phyloP scores from a whole-genome alignment of 2,113 vertebrate genomes.

The Callorhinus ursinus region DNA sequence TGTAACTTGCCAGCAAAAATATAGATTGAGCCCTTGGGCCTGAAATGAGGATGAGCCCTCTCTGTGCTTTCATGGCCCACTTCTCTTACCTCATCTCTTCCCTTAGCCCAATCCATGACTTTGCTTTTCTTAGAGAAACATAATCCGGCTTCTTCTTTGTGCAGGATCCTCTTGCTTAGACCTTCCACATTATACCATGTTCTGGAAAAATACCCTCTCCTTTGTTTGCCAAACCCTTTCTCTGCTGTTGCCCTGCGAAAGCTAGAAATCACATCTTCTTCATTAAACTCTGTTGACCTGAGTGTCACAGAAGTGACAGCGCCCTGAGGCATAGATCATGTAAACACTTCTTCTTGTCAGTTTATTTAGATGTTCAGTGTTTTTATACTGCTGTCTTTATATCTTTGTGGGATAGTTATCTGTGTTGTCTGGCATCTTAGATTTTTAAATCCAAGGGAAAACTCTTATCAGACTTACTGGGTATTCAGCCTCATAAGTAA shows the following conservation, averaged over 20 bases:
- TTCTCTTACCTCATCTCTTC: constrained; percentile 18
- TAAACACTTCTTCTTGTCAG: constrained; percentile 65
- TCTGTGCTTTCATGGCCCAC: background rate
- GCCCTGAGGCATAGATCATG: constrained; percentile 51
- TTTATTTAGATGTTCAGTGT: constrained; percentile 60
- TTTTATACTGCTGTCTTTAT: constrained; percentile 57
- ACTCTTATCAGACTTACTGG: constrained; percentile 27
- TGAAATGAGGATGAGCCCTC: background rate
- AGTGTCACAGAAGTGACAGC: constrained; percentile 53
- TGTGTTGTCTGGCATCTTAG: constrained; percentile 53
- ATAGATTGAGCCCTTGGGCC: background rate
- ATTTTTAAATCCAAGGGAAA: constrained; percentile 57
- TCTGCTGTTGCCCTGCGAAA: constrained; percentile 33
- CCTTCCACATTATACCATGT: background rate
- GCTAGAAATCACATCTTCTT: constrained; percentile 54
- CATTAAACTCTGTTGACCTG: constrained; percentile 63
- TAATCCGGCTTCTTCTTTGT: constrained; percentile 29
- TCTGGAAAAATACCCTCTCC: constrained; percentile 37
- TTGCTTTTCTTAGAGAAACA: constrained; percentile 20
- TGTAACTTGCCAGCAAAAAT: constrained; percentile 39
- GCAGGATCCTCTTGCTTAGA: background rate
- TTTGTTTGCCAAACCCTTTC: constrained; percentile 49
- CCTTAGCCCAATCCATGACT: background rate
- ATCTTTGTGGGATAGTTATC: constrained; percentile 42
- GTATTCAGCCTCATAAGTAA: constrained; percentile 35